Evolutionary conservation across 2,113 vertebrate genomes (phyloP), one percentile per base, ranked within the genome.

Genomic region (Myotis brandtii): DNA sequence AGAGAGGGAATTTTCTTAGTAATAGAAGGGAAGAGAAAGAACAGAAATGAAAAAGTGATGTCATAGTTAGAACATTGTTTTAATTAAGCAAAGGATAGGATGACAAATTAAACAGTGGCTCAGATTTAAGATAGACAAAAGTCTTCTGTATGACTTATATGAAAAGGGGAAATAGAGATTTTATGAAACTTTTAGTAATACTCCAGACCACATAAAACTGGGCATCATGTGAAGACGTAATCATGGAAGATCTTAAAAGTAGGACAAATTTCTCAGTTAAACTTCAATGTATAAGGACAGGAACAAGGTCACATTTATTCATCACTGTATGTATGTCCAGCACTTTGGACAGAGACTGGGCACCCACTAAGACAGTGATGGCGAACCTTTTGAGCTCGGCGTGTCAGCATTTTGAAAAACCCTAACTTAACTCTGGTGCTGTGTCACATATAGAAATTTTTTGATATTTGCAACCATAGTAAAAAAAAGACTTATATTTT

Each of bases 41-140:
- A 92, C 2, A 93, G 30, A 86, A 86, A 67, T 91, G 52, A 89
- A 34, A 76, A 77, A 85, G 40, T 59, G 23, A 18, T 86, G 13
- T 54, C 79, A 56, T 6, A 84, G 30, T 32, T 73, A 92, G 16
- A 94, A 80, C 10, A 66, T 56, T 54, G 48, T 66, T 92, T 72
- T 95, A 37, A 95, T 37, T 80, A 93, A 92, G 64, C 40, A 76
- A 96, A 92, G 59, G 8, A 93, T 2, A 18, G n/a, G 46, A 82
- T 52, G 0, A 67, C 21, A 86, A 46, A 86, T 81, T 50, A 82
- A 92, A 86, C 2, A 87, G n/a, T 25, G 37, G 43, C 18, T 37
- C 30, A 50, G 50, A 75, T 25, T 84, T 87, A 80, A 50, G 30
- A 77, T 1, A 21, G 37, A 10, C 20, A 52, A 75, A 27, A 83